Base-by-base conservation (phyloP, 2,113 vertebrate genomes). In the Semicossyphus pulcher region DNA sequence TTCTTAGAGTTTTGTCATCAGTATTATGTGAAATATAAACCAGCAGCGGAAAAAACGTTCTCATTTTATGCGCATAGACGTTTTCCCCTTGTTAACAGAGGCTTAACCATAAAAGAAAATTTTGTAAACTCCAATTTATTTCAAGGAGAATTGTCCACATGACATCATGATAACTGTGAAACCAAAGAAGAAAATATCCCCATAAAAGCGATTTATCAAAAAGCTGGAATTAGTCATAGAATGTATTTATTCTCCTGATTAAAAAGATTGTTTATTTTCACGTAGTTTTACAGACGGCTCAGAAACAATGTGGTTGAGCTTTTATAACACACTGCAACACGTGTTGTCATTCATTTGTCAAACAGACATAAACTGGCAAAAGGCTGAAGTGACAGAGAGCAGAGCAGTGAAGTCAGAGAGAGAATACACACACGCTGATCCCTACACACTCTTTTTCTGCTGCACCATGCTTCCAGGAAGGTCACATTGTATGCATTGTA, bases 401-500 rank as follows among this genome's bases (percentile, higher is more conserved):
- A 44, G 37, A 68, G 37, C 26, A 16, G 25, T 6, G 41, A 18
- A 20, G 34, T 16, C 53, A 52, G 26, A 45, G 68, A 52, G 29
- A 32, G 25, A 28, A 44, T 4, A 44, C 26, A 42, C 45, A 32
- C 56, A 26, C 58, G 32, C 53, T 7, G 36, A 56, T 21, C 9
- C 16, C 16, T 10, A 2, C 41, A n/a, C 18, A 28, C 10, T n/a
- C 18, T 39, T 8, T n/a, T 41, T 9, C 12, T 64, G 64, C 39
- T 28, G 59, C 57, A 41, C 16, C 16, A 32, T 54, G 52, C 37
- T 47, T 42, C 39, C 23, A 58, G 39, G 69, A 72, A 81, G 66
- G 74, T 81, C 80, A 73, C 23, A 37, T 59, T 57, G 66, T 48
- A 8, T 31, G 31, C 21, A 56, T 51, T 23, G 41, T 49, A 20